Evolutionary conservation across 1,140 invertebrate species (phyloP).

Genomic region (Andrena cerasifolii): DNA sequence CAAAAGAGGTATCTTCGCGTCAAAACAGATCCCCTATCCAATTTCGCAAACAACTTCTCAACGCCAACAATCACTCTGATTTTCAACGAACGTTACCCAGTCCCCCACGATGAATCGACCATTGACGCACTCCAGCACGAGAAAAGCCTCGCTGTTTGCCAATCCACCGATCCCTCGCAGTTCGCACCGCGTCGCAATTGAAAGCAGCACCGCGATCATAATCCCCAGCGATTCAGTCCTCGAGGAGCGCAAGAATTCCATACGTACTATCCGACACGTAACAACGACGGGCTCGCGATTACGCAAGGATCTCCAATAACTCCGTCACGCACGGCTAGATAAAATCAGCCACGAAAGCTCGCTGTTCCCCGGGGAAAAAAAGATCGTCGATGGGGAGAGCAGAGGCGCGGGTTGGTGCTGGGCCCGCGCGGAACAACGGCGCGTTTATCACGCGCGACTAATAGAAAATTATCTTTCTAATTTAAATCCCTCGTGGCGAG

Average conservation of each 20-base stretch:
- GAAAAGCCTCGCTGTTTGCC: no score
- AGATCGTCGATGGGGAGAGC: neutral
- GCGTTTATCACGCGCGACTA: conserved; percentile 68
- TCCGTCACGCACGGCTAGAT: conserved; percentile 44
- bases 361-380: conserved; percentile 8
- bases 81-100: no score
- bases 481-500: conserved; percentile 57
- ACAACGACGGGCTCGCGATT: conserved; percentile 10
- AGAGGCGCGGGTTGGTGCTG: conserved; percentile 25
- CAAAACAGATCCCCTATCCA: no score
- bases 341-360: conserved; percentile 32
- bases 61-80: no score
- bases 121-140: no score
- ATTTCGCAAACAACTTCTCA: no score
- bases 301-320: conserved; percentile 32
- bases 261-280: neutral
- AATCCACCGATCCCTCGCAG: neutral
- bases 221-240: neutral
- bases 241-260: neutral
- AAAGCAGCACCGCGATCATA: neutral
- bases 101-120: no score
- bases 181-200: neutral
- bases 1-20: no score
- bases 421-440: conserved; percentile 55
- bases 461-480: conserved; percentile 71